Base-by-base conservation (phyloP, 2,888 invertebrate genomes). In the Ypsolopha sequella region DNA sequence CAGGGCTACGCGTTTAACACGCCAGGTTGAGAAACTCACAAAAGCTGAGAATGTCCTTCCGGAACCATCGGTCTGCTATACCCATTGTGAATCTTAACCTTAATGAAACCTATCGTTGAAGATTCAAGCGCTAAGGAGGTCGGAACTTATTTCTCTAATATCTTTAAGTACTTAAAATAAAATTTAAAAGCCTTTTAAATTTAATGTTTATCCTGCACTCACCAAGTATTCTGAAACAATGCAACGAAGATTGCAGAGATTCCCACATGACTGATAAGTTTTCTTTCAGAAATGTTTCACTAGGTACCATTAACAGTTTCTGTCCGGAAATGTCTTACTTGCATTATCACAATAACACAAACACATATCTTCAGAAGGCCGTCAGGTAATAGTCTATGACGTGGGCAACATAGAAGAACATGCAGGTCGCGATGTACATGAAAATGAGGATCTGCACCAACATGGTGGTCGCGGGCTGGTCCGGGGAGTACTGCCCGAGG, bases 371-470 rank as follows among this genome's bases (percentile, higher is more conserved):
- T 24, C 57, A 68, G 10, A 69, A 58, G 36, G 68, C 70, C 1
- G 79, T 75, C 48, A 85, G 66, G 58, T 85, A 86, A 55, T 82
- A 86, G 58, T 87, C 87, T 53, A 87, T 84, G 51, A 87, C 75
- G 51, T 85, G 82, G 1, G 81, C 85, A 41, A 85, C 77, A 61
- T 87, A 87, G 64, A 87, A 84, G 48, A 87, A 56, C 11, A 87
- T 66, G 59, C 86, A 87, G 8, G 80, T 81, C 52, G 74, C 82
- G 51, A 87, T 82, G 68, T 87, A 87, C 79, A 87, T 82, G 70
- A 87, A 84, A 47, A 87, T 82, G 13, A 87, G 71, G 45, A 87
- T 84, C 58, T 87, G 87, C 10, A 87, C 80, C 68, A 87, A 70
- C 87, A 87, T 87, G 67, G 60, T 76, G 68, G 13, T 6, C 8